Evolutionary conservation across 2,888 invertebrate species (phyloP), one percentile per base, ranked within the genome.

Genomic region (Colletes collaris): DNA sequence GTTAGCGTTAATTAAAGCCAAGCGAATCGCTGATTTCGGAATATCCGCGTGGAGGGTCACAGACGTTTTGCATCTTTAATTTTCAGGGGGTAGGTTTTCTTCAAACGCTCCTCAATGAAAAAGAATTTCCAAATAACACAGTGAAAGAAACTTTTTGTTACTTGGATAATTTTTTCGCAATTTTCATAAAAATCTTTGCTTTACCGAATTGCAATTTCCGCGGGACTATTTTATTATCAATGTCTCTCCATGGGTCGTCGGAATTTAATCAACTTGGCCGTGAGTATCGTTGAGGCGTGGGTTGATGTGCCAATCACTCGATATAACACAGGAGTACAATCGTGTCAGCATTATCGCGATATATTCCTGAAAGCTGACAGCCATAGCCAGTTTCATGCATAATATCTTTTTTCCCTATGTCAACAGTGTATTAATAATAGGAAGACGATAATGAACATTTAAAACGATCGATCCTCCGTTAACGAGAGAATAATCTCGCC

Each of bases 1-100:
- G 76, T 79, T 84, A 76, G 78, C 81, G 83, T 87, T 86, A 88
- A 89, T 87, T 88, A 88, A 86, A 84, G 84, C 70, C 72, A 74
- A 65, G 58, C 59, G 67, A 72, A 63, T 78, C 75, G 67, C 55
- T 49, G 66, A 76, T 62, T 76, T 63, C 27, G 55, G 37, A 50
- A n/a, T 37, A 52, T 16, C 44, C 37, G 2, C 6, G 13, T 55
- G 16, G 35, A 44, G 8, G 11, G 3, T 8, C 44, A 16, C 19
- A 49, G 64, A 35, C 44, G 13, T 50, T 50, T 65, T 16, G 6
- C 35, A 40, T 56, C 64, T 53, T 49, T 50, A 52, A 50, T 37
- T 58, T n/a, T 4, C 3, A 4, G 3, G 8, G 11, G 27, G 8
- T 3, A 13, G 27, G 13, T 8, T 62, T 7, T 46, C 6, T 8